A percentile compares a stretch with the other conserved stretches of the same genome.
Conservation (phyloP, 2,113 vertebrate species). For the Isichthys henryi region DNA sequence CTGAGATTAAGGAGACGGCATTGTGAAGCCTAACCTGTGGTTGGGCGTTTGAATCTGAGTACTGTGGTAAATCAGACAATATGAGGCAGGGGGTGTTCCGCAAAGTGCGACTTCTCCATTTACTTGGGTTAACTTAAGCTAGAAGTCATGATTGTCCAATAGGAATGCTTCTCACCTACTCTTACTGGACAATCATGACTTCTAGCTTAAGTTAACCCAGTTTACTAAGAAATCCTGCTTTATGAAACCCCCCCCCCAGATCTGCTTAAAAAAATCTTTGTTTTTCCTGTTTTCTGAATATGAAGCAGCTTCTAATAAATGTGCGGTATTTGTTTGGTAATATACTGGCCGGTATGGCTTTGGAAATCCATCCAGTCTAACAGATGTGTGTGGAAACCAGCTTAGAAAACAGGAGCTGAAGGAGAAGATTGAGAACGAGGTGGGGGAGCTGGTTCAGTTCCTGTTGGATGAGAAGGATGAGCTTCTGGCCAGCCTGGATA, state of each 20-base stretch:
- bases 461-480: slow-evolving; percentile 62
- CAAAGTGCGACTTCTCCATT: neutral
- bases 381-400: slow-evolving; percentile 29
- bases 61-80: neutral
- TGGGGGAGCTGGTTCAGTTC: slow-evolving; percentile 63
- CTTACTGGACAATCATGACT: neutral
- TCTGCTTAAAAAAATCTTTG: neutral
- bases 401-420: slow-evolving; percentile 59
- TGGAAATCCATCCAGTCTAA: neutral
- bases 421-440: slow-evolving; percentile 63
- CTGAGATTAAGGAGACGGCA: neutral
- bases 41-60: neutral
- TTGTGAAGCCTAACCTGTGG: neutral
- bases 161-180: too few species aligned
- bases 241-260: neutral
- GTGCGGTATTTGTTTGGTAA: neutral
- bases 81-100: neutral
- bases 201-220: neutral
- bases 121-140: neutral
- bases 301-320: neutral
- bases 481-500: slow-evolving; percentile 58
- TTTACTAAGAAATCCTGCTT: neutral
- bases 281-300: neutral
- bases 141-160: neutral
- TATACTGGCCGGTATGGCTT: neutral